Conservation (phyloP, 2,113 vertebrate genomes). For the Cebidichthys violaceus region DNA sequence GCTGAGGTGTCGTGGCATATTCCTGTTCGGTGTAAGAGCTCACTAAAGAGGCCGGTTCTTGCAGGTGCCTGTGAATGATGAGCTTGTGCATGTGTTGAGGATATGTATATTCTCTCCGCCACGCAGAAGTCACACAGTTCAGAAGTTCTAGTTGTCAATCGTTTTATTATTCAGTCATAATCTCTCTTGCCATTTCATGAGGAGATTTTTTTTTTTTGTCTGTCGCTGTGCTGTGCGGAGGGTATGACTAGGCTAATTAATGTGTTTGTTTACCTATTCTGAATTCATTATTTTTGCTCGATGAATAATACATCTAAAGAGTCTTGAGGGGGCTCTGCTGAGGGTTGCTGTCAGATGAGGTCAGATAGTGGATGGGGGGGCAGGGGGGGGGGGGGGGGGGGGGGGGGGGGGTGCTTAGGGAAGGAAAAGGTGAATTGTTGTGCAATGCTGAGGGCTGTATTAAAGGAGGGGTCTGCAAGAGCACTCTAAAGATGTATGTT, state of each 20-base stretch:
- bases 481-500: background rate
- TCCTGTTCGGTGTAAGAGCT: conserved; percentile 23
- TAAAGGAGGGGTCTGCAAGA: background rate
- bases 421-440: conserved; percentile 9
- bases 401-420: background rate
- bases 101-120: background rate
- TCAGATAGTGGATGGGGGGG: background rate
- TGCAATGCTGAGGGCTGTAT: background rate
- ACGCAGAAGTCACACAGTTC: background rate
- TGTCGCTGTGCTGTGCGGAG: conserved; percentile 23
- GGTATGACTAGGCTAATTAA: conserved; percentile 62
- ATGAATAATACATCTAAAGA: conserved; percentile 62
- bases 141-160: background rate
- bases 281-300: conserved; percentile 51
- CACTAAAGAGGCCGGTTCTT: conserved; percentile 28
- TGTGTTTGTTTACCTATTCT: conserved; percentile 61
- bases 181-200: conserved; percentile 1
- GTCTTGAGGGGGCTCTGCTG: conserved; percentile 17
- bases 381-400: background rate
- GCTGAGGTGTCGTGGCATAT: conserved; percentile 33
- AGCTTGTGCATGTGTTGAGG: background rate
- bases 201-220: background rate
- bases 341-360: conserved; percentile 36
- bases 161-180: conserved; percentile 14
- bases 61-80: conserved; percentile 1